A percentile compares a stretch with the other conserved stretches of the same genome.
Evolutionary conservation across 2,888 invertebrate genomes (phyloP).

Genomic region (Molorchus minor): DNA sequence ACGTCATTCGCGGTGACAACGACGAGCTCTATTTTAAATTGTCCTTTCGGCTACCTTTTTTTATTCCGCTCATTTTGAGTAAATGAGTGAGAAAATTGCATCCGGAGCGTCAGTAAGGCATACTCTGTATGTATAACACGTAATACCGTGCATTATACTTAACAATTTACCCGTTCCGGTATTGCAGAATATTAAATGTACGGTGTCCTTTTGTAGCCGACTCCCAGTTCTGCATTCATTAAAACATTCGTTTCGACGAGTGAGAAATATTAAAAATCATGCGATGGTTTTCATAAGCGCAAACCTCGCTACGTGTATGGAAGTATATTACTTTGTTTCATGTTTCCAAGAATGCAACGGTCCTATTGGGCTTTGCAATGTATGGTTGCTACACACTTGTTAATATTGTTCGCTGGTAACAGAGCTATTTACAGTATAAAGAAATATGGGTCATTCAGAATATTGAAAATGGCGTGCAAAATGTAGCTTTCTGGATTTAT

Average conservation of each 20-base stretch:
- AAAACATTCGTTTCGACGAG: not conserved
- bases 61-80: slow-evolving; percentile 25
- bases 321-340: too few species aligned
- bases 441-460: too few species aligned
- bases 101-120: slow-evolving; percentile 4
- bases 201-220: not conserved
- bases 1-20: slow-evolving; percentile 15
- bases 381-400: too few species aligned
- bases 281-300: not conserved
- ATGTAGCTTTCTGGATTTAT: too few species aligned
- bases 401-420: too few species aligned
- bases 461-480: too few species aligned
- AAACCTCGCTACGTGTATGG: too few species aligned
- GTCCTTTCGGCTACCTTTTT: slow-evolving; percentile 12
- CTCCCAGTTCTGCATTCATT: not conserved
- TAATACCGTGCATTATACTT: slow-evolving; percentile 14
- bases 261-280: not conserved
- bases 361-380: too few species aligned
- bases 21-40: slow-evolving; percentile 10
- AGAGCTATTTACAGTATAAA: too few species aligned
- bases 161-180: slow-evolving; percentile 11
- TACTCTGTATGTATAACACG: slow-evolving; percentile 18
- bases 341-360: too few species aligned
- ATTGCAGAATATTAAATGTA: slow-evolving; percentile 8
- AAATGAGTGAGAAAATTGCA: slow-evolving; percentile 25